Conservation (phyloP, 2,888 invertebrate genomes). For the Barypeithes pellucidus region DNA sequence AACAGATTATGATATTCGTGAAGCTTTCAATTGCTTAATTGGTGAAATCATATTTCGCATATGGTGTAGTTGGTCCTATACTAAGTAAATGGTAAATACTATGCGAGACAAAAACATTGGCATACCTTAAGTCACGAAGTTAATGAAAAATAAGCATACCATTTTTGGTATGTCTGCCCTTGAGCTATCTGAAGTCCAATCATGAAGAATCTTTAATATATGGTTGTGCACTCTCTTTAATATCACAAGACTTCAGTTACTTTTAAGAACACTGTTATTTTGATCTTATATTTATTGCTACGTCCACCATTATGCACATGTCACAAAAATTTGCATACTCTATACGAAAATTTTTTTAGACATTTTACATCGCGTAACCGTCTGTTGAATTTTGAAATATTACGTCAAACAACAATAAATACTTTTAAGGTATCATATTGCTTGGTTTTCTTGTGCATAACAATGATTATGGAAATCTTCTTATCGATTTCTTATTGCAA, state of each 20-base stretch:
- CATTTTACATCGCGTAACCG: neutral
- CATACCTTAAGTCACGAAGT: slow-evolving; percentile 65
- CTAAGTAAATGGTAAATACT: slow-evolving; percentile 55
- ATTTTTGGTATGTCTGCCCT: slow-evolving; percentile 69
- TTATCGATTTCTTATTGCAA: too few species aligned
- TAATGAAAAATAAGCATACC: slow-evolving; percentile 67
- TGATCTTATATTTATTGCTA: slow-evolving; percentile 46
- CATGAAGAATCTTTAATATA: slow-evolving; percentile 64
- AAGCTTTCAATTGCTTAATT: neutral
- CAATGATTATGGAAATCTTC: too few species aligned
- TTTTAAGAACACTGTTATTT: slow-evolving; percentile 50
- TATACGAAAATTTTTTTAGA: slow-evolving; percentile 22
- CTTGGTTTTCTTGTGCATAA: too few species aligned
- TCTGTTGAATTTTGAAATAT: neutral
- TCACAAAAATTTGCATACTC: slow-evolving; percentile 39
- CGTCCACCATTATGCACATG: slow-evolving; percentile 32
- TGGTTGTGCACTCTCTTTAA: slow-evolving; percentile 59
- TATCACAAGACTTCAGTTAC: slow-evolving; percentile 52
- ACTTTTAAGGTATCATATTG: neutral
- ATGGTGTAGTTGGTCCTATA: neutral
- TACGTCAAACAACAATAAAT: neutral
- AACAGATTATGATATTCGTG: too few species aligned
- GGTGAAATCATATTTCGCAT: neutral
- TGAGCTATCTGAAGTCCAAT: slow-evolving; percentile 63
- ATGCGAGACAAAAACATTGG: slow-evolving; percentile 64